Percentiles rank a stretch among this genome's conserved stretches.
Conservation (phyloP, 2,797 vertebrate species). For the Myotis daubentonii region DNA sequence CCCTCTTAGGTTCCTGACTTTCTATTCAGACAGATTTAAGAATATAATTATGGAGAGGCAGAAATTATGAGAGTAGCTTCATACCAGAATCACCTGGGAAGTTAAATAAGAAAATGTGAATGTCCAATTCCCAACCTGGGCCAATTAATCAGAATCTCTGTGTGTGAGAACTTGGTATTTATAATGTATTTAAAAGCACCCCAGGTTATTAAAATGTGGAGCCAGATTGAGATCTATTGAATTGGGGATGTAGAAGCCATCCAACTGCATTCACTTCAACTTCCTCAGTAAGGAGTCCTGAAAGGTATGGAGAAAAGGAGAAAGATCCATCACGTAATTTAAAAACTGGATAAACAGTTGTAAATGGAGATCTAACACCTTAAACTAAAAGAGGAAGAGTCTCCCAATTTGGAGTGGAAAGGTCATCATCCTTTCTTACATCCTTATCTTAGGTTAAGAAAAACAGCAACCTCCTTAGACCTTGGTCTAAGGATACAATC, state of each 20-base stretch:
- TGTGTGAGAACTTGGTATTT: background rate
- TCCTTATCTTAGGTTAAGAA: background rate
- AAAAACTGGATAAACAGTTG: background rate
- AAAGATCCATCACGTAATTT: background rate
- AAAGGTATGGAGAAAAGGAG: background rate
- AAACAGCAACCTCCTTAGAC: background rate
- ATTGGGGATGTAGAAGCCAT: background rate
- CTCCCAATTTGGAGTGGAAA: background rate
- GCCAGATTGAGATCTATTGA: background rate
- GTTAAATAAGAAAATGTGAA: constrained; percentile 8
- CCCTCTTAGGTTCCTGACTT: constrained; percentile 9
- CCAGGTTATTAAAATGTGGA: background rate
- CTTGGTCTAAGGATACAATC: background rate
- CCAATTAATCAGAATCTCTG: background rate
- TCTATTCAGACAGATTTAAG: constrained; percentile 23
- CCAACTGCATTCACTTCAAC: background rate
- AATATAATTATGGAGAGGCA: background rate
- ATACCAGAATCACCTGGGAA: background rate
- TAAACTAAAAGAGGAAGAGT: background rate
- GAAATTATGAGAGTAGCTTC: background rate
- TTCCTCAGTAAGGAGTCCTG: background rate
- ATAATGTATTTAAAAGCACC: background rate
- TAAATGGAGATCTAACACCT: background rate
- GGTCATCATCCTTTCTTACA: background rate
- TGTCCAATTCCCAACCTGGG: background rate